These are phyloP conservation scores for mouse (Mus musculus) DNA, from an alignment of 2,113 vertebrate genomes.

Conservation along the genomic window DNA sequence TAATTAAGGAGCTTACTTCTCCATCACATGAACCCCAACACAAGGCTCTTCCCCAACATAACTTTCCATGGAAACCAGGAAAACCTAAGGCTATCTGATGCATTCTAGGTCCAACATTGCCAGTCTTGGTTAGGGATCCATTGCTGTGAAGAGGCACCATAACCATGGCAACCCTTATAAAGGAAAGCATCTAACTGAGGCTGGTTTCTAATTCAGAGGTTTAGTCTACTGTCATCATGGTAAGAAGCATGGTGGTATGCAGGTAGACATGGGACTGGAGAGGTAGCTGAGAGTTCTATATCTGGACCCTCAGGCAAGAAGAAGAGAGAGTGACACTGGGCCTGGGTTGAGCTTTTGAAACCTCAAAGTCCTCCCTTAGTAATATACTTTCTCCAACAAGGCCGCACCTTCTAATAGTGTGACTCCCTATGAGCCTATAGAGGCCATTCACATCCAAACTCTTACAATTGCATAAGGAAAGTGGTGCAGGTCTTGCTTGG, in stretches of 20 bases:
- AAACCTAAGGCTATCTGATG: not conserved
- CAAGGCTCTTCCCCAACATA: too few species aligned
- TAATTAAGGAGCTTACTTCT: not conserved
- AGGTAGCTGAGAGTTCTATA: not conserved
- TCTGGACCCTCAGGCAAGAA: not conserved
- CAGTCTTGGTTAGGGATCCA: not conserved
- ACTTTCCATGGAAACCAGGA: fast-evolving
- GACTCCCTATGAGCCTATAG: not conserved
- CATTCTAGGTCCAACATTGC: not conserved
- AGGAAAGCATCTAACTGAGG: not conserved
- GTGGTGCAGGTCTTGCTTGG: too few species aligned
- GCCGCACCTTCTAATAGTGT: not conserved
- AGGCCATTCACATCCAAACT: not conserved
- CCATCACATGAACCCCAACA: not conserved
- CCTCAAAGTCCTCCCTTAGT: not conserved
- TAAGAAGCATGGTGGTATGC: not conserved
- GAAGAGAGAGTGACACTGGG: not conserved
- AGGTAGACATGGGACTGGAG: not conserved
- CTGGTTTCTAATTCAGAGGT: not conserved
- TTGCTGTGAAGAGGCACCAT: not conserved
- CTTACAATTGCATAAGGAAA: not conserved
- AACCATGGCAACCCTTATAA: not conserved
- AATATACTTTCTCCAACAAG: not conserved
- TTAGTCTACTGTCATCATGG: not conserved
- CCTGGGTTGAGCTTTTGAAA: not conserved